Evolutionary conservation across 2,797 vertebrate species (phyloP).

Genomic region (Lacerta viridis): DNA sequence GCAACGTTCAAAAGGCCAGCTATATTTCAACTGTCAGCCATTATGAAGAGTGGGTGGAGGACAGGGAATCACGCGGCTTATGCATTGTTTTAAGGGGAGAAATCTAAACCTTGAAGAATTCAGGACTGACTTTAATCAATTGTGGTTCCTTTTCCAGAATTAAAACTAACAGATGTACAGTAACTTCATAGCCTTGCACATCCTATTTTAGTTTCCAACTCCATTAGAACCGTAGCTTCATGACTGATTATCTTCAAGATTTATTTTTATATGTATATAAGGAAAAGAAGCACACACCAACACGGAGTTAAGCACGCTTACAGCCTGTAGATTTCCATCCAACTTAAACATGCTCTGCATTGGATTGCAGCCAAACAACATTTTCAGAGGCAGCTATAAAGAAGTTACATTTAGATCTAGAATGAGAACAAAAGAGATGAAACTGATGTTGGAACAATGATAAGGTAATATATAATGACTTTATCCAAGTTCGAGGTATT

Average conservation of each 20-base stretch:
- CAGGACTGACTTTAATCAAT: not conserved
- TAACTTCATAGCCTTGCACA: not conserved
- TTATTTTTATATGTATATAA: not conserved
- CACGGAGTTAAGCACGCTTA: not conserved
- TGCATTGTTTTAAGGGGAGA: no score
- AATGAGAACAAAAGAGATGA: not conserved
- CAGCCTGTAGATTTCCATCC: not conserved
- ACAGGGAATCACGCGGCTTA: not conserved
- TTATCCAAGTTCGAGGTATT: no score
- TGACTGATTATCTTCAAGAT: not conserved
- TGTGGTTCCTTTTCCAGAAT: not conserved
- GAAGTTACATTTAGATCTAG: not conserved
- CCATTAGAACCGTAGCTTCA: not conserved
- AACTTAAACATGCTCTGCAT: not conserved
- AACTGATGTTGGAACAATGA: not conserved
- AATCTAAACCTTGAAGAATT: not conserved
- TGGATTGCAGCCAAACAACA: not conserved
- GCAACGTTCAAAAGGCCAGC: not conserved
- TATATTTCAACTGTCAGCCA: slow-evolving; percentile 2
- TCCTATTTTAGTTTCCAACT: not conserved
- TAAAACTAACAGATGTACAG: not conserved
- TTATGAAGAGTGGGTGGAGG: not conserved
- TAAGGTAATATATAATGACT: not conserved
- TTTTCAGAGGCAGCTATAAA: not conserved
- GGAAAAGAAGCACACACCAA: not conserved